Conservation (phyloP, 92 coral and sea anemone species). For the Heliopora coerulea region DNA sequence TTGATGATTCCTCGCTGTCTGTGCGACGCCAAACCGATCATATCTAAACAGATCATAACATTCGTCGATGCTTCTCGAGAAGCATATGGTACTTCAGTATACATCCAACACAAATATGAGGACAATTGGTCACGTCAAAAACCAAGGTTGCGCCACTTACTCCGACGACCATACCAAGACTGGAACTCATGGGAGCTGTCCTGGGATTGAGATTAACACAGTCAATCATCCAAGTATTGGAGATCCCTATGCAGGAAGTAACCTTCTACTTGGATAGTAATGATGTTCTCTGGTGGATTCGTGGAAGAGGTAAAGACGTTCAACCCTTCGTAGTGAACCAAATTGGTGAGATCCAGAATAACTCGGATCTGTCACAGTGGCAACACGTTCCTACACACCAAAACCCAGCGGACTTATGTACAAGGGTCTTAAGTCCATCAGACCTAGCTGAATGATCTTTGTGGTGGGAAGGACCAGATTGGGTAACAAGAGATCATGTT, state of each 20-base stretch:
- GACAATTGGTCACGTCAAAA: slow-evolving; percentile 52
- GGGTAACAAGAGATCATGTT: no score
- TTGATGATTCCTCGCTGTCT: slow-evolving; percentile 43
- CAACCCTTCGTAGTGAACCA: slow-evolving; percentile 57
- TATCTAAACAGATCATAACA: slow-evolving; percentile 31
- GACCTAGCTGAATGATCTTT: no score
- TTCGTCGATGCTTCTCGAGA: slow-evolving; percentile 54
- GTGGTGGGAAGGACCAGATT: no score
- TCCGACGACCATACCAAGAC: slow-evolving; percentile 52
- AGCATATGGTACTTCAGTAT: slow-evolving; percentile 55
- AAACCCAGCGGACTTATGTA: no score
- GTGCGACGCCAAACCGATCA: slow-evolving; percentile 34
- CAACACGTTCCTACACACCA: no score
- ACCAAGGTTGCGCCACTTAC: slow-evolving; percentile 44
- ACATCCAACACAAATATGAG: slow-evolving; percentile 33
- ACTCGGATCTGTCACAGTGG: slow-evolving; percentile 39
- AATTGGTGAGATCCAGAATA: slow-evolving; percentile 58
- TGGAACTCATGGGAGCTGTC: slow-evolving; percentile 58
- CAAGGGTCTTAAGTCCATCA: no score
- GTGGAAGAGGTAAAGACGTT: slow-evolving; percentile 48
- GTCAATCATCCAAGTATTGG: background rate
- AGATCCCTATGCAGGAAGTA: slow-evolving; percentile 30
- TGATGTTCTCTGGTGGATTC: slow-evolving; percentile 55
- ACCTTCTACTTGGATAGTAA: slow-evolving; percentile 53
- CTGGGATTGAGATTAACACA: background rate